These are phyloP conservation scores for cattle (Bos taurus) DNA, from an alignment of 2,113 vertebrate species.

Conservation along the genomic window DNA sequence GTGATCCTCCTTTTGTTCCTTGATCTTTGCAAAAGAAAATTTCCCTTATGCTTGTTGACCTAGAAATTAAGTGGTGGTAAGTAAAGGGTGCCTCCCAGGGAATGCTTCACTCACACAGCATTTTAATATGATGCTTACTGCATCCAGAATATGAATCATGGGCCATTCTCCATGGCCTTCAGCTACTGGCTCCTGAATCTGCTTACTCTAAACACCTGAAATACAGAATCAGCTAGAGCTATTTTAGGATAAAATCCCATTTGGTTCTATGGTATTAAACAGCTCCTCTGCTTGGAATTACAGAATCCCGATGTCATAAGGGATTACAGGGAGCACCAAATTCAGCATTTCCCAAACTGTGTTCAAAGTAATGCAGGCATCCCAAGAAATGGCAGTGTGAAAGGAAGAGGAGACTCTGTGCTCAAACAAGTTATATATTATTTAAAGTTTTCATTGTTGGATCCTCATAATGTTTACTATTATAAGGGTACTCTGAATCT, in stretches of 20 bases:
- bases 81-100: neutral
- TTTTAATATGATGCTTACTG: neutral
- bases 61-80: slow-evolving; percentile 24
- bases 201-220: neutral
- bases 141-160: neutral
- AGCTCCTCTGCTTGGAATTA: neutral
- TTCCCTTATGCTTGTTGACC: neutral
- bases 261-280: neutral
- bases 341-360: neutral
- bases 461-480: neutral
- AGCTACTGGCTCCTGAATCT: neutral
- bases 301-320: neutral
- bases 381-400: neutral
- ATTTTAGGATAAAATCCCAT: neutral
- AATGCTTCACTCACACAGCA: neutral
- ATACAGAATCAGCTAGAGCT: neutral
- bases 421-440: neutral
- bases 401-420: neutral
- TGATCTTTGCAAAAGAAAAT: neutral
- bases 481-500: neutral
- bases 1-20: neutral
- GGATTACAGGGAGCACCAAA: neutral
- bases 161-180: neutral
- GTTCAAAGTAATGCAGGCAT: neutral
- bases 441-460: neutral